These are phyloP conservation scores for Aphodius granarius DNA, from an alignment of 2,888 invertebrate species.

Conservation along the genomic window DNA sequence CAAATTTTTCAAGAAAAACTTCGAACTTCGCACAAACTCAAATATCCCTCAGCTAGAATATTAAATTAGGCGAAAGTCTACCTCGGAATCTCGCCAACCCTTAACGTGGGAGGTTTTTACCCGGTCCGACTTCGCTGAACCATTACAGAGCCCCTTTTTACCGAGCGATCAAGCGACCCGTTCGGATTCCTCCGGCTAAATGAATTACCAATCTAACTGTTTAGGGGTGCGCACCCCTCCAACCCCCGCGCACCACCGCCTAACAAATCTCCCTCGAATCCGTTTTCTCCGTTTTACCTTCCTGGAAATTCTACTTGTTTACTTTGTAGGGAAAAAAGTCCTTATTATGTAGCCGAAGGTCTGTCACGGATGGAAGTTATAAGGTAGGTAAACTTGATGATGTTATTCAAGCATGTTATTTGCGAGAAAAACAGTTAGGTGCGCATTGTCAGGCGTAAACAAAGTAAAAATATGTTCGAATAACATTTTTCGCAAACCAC, in stretches of 20 bases:
- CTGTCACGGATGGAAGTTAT: neutral
- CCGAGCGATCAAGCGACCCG: neutral
- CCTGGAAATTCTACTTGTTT: neutral
- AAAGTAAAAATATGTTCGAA: neutral
- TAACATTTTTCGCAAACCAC: neutral
- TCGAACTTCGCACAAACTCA: conserved; percentile 12
- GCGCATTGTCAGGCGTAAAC: too few species aligned
- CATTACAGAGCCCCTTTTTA: conserved; percentile 7
- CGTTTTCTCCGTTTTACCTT: neutral
- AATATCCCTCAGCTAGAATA: conserved; percentile 9
- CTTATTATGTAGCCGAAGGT: neutral
- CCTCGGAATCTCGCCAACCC: neutral
- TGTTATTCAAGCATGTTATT: too few species aligned
- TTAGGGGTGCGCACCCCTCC: neutral
- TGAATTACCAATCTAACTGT: conserved; percentile 13
- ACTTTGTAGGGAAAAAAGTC: neutral
- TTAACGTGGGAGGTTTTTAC: neutral
- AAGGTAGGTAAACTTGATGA: too few species aligned
- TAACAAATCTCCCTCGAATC: neutral
- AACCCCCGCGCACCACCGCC: too few species aligned
- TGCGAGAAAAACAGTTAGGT: too few species aligned
- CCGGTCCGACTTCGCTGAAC: neutral
- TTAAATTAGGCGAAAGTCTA: conserved; percentile 4
- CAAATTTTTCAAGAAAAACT: neutral
- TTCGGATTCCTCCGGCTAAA: conserved; percentile 7